Evolutionary conservation across 2,113 vertebrate species (phyloP), one percentile per base, ranked within the genome.

Genomic region (Crotalus viridis): DNA sequence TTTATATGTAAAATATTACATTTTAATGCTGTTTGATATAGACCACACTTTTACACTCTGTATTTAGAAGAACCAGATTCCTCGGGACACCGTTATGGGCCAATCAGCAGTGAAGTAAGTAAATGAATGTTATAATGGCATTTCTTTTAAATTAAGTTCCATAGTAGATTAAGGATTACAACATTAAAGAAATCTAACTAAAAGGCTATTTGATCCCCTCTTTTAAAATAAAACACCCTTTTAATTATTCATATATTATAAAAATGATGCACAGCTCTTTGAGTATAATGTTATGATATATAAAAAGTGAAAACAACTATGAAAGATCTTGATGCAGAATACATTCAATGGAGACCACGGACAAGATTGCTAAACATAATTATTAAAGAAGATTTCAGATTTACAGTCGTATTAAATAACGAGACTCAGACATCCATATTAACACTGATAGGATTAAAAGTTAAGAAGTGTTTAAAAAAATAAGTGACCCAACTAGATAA

Each of bases 1-100:
- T 97, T 24, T 97, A 94, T 98, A 97, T 96, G 57, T 97, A 98
- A 98, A 98, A 98, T 97, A 97, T 98, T 98, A 98, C 97, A 98
- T 98, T 96, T 97, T 98, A 98, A 96, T 98, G 97, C 98, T 97
- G 98, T 98, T 98, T 98, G 98, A 98, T 98, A 98, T 97, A 99
- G 99, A 98, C 99, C 99, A 95, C 98, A 99, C 97, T 98, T 99
- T 97, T 99, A 98, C 98, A 99, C 99, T 97, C 96, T 99, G 97
- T 99, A 99, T 98, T 97, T 99, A 97, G 98, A 99, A 54, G 99
- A 99, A 97, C 99, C 99, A 85, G 99, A 99, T 98, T 85, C 95
- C 87, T 94, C 99, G 3, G 99, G 99, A 94, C 99, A 99, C 96
- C 33, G 0, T 0, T 96, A 97, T 85, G 99, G 99, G 97, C 99